A percentile compares a stretch with the other conserved stretches of the same genome.
These are phyloP conservation scores for Mimachlamys varia DNA, from an alignment of 2,888 invertebrate genomes.

Conservation along the genomic window DNA sequence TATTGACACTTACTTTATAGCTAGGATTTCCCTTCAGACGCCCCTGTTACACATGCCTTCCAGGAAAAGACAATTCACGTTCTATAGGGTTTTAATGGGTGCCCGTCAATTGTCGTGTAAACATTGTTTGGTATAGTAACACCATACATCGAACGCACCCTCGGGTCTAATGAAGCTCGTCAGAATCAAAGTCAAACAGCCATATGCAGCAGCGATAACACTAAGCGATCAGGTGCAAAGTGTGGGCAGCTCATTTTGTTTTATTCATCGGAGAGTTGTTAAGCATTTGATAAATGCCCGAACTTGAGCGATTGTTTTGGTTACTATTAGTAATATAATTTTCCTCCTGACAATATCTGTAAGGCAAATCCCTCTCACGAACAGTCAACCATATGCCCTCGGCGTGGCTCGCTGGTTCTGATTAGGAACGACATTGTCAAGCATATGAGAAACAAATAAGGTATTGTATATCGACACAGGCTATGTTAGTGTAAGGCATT, in stretches of 20 bases:
- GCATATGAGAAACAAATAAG: constrained; percentile 12
- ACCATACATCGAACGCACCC: background rate
- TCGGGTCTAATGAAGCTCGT: constrained; percentile 8
- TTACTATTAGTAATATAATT: constrained; percentile 30
- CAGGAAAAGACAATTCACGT: constrained; percentile 20
- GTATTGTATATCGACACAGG: background rate
- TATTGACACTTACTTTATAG: no score
- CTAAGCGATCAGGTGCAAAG: constrained; percentile 44
- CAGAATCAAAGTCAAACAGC: constrained; percentile 7
- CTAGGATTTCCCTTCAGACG: background rate
- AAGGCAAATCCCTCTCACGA: background rate
- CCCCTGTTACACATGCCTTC: constrained; percentile 6
- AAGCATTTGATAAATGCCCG: constrained; percentile 46
- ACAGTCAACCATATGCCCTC: constrained; percentile 33
- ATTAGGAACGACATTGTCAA: background rate
- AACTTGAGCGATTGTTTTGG: constrained; percentile 23
- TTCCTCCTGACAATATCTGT: constrained; percentile 34
- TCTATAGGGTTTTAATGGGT: constrained; percentile 11
- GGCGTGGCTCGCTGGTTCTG: background rate
- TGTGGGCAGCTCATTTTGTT: constrained; percentile 43
- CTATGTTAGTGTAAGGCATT: background rate
- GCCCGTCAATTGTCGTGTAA: constrained; percentile 12
- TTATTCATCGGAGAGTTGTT: constrained; percentile 47
- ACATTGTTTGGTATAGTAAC: background rate
- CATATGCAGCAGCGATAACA: constrained; percentile 9